These are phyloP conservation scores for Mactromeris polynyma DNA, from an alignment of 2,888 invertebrate species.

Conservation along the genomic window DNA sequence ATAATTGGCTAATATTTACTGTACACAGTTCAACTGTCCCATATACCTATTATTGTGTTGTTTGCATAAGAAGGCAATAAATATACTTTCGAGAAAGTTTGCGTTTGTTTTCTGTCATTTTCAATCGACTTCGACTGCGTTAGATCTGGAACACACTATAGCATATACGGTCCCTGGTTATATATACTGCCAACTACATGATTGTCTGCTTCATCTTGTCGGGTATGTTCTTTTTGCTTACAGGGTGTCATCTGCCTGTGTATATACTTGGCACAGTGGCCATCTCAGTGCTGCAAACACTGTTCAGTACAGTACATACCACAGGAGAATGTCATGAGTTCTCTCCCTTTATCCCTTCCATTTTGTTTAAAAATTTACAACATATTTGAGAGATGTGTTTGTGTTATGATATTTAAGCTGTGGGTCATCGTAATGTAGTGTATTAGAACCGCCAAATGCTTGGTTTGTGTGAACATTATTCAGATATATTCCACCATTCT, in stretches of 20 bases:
- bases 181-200: too few species aligned
- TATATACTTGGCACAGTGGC: too few species aligned
- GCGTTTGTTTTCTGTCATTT: neutral
- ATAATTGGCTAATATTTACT: neutral
- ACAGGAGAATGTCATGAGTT: too few species aligned
- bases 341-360: too few species aligned
- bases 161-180: too few species aligned
- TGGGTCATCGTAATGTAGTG: neutral
- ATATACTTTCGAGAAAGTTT: slow-evolving; percentile 46
- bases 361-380: neutral
- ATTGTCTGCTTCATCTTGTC: too few species aligned
- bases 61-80: slow-evolving; percentile 51
- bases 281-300: too few species aligned
- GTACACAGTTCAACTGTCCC: slow-evolving; percentile 16
- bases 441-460: neutral
- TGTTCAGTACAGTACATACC: too few species aligned
- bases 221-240: too few species aligned
- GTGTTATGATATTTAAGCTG: neutral
- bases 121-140: neutral
- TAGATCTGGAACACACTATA: too few species aligned
- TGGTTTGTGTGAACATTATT: neutral
- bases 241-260: too few species aligned
- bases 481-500: neutral
- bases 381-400: neutral
- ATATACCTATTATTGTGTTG: slow-evolving; percentile 45